These are phyloP conservation scores for Fragum whitleyi DNA, from an alignment of 2,888 invertebrate species.

Conservation along the genomic window DNA sequence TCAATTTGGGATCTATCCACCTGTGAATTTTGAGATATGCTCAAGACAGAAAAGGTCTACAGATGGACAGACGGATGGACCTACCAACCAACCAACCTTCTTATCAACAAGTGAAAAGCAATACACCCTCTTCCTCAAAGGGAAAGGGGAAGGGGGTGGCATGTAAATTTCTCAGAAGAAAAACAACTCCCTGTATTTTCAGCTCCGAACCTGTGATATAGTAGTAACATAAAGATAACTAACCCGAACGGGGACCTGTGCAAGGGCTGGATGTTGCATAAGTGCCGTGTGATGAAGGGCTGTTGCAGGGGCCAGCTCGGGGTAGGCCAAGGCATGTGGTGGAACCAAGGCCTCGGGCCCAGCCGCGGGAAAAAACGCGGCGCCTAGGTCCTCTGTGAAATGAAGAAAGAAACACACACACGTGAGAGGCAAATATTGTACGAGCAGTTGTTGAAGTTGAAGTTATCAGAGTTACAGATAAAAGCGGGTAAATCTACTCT, in stretches of 20 bases:
- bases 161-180: too few relatives aligned
- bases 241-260: conserved; percentile 89
- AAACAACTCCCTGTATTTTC: too few relatives aligned
- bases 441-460: conserved; percentile 6
- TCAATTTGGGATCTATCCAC: too few relatives aligned
- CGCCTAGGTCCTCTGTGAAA: conserved; percentile 90
- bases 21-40: too few relatives aligned
- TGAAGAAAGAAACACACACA: conserved; percentile 55
- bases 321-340: conserved; percentile 87
- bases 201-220: neutral
- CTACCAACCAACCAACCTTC: too few relatives aligned
- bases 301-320: conserved; percentile 91
- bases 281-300: conserved; percentile 88
- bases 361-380: conserved; percentile 96
- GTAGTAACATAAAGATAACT: conserved; percentile 66
- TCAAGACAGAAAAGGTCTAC: too few relatives aligned
- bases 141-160: too few relatives aligned
- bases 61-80: too few relatives aligned
- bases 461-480: too few relatives aligned
- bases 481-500: too few relatives aligned
- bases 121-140: too few relatives aligned
- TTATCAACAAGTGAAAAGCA: too few relatives aligned
- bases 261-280: conserved; percentile 96
- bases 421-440: conserved; percentile 48
- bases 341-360: conserved; percentile 96